These are phyloP conservation scores for Caenorhabditis afra DNA, from an alignment of 2,888 invertebrate species.

Conservation along the genomic window DNA sequence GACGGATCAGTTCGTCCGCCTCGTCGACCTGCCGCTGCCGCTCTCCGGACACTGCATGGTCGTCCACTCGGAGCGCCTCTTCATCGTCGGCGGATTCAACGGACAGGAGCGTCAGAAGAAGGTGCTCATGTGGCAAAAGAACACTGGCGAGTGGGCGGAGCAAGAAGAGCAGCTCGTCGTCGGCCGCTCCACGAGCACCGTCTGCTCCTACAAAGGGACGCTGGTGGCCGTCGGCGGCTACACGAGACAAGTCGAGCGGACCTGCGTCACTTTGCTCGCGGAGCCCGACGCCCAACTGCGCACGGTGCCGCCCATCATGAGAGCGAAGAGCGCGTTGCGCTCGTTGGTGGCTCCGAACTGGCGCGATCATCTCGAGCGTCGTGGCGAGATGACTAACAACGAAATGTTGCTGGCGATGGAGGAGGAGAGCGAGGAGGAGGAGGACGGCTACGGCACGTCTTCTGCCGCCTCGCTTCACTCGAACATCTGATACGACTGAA, in stretches of 20 bases:
- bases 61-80: conserved; percentile 19
- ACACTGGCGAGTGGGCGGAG: conserved; percentile 35
- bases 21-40: conserved; percentile 27
- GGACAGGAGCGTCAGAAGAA: conserved; percentile 23
- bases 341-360: conserved; percentile 30
- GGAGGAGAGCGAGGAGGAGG: too few species aligned
- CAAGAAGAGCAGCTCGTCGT: conserved; percentile 7
- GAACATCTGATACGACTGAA: too few species aligned
- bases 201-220: conserved; percentile 37
- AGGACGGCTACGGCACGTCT: too few species aligned
- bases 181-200: conserved; percentile 47
- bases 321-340: conserved; percentile 38
- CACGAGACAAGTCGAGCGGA: conserved; percentile 34
- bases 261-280: conserved; percentile 19
- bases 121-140: conserved; percentile 27
- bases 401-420: too few species aligned
- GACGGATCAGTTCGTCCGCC: conserved; percentile 32
- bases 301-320: conserved; percentile 1
- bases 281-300: neutral
- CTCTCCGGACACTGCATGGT: conserved; percentile 50
- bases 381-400: conserved; percentile 3
- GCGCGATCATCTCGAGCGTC: conserved; percentile 27
- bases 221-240: conserved; percentile 45
- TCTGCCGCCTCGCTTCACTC: too few species aligned
- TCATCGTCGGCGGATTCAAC: conserved; percentile 53